Percentiles rank a stretch among this genome's conserved stretches.
phyloP scores from a whole-genome alignment of 2,888 invertebrate genomes.

The Neria commutata region DNA sequence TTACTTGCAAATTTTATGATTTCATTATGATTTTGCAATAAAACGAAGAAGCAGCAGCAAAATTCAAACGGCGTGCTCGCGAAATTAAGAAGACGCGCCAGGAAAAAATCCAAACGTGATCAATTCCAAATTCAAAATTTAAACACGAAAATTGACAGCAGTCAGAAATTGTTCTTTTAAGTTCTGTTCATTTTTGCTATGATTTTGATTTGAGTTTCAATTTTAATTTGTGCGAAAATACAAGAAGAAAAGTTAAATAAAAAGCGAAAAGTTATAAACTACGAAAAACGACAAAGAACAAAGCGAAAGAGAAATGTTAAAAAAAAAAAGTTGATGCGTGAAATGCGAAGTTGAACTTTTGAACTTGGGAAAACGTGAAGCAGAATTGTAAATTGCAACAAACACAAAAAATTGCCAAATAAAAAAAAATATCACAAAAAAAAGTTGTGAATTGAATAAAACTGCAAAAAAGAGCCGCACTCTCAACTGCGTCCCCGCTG shows the following conservation, averaged over 20 bases:
- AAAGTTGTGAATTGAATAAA: slow-evolving; percentile 10
- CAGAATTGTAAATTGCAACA: slow-evolving; percentile 12
- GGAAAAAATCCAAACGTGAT: slow-evolving; percentile 26
- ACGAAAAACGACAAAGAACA: slow-evolving; percentile 1
- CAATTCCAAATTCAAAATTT: slow-evolving; percentile 49
- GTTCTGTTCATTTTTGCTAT: neutral
- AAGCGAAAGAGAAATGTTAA: neutral
- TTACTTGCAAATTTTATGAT: slow-evolving; percentile 40
- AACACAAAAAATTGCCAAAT: slow-evolving; percentile 13
- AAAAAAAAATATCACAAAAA: slow-evolving; percentile 10
- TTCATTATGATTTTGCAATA: no score
- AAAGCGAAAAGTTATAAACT: neutral
- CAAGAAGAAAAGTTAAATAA: slow-evolving; percentile 1
- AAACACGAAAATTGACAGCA: slow-evolving; percentile 22
- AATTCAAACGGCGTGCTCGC: neutral
- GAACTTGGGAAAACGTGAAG: slow-evolving; percentile 13
- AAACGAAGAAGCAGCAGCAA: slow-evolving; percentile 27
- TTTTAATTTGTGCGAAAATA: slow-evolving; percentile 18
- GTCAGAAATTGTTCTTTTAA: neutral
- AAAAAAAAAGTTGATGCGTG: slow-evolving; percentile 3
- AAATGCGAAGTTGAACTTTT: slow-evolving; percentile 1
- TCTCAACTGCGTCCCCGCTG: no score
- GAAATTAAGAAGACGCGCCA: neutral
- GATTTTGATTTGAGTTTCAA: slow-evolving; percentile 26
- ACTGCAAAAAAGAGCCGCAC: neutral